Evolutionary conservation across 2,888 invertebrate genomes (phyloP).

Genomic region (Lepetodrilus schrolli): DNA sequence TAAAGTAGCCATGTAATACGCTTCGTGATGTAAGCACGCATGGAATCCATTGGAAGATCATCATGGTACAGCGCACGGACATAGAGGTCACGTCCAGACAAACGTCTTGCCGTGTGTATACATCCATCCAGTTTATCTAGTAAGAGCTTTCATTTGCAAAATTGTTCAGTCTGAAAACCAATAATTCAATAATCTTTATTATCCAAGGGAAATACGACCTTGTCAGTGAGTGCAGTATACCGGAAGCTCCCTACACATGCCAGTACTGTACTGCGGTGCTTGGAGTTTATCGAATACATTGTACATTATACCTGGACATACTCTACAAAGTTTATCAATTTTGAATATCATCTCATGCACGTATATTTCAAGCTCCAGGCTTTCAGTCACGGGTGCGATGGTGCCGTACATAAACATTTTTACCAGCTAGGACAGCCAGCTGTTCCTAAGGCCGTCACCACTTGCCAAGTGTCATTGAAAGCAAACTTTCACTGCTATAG

Average conservation of each 20-base stretch:
- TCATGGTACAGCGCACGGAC: background rate
- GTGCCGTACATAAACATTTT: too few relatives aligned
- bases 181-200: background rate
- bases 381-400: too few relatives aligned
- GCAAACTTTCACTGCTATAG: background rate
- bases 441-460: background rate
- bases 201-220: background rate
- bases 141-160: background rate
- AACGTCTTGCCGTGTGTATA: background rate
- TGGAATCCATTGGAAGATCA: too few relatives aligned
- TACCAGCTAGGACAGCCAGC: background rate
- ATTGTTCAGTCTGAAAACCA: background rate
- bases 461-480: background rate
- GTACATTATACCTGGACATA: too few relatives aligned
- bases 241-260: background rate
- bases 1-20: background rate
- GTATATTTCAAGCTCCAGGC: background rate
- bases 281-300: too few relatives aligned
- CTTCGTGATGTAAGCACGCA: background rate
- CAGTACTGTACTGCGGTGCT: background rate
- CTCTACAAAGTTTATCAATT: background rate
- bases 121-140: too few relatives aligned
- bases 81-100: background rate
- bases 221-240: background rate
- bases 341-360: background rate